Percentiles rank a stretch among this genome's conserved stretches.
These are phyloP conservation scores for Porites evermanni DNA, from an alignment of 92 coral and sea anemone species.

Conservation along the genomic window DNA sequence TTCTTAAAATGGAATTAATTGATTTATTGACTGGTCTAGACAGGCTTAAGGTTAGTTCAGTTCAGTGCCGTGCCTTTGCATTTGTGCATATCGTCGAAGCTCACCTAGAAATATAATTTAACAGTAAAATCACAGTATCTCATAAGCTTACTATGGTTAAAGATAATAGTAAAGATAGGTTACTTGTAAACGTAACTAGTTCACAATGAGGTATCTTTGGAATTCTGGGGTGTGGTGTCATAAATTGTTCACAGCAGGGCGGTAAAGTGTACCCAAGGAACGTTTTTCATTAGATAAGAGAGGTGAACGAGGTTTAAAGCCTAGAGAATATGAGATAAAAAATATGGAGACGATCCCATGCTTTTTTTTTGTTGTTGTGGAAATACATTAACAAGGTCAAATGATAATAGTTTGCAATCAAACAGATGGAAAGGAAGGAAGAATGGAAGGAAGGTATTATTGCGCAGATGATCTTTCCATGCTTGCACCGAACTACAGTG, in stretches of 20 bases:
- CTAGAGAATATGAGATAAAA: conserved; percentile 1
- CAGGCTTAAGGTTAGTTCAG: background rate
- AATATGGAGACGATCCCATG: conserved; percentile 13
- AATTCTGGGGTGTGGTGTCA: conserved; percentile 13
- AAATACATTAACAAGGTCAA: conserved; percentile 9
- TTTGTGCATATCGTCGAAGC: background rate
- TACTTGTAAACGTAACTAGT: background rate
- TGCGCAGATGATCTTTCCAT: background rate
- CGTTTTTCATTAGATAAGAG: conserved; percentile 4
- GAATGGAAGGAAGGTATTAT: background rate
- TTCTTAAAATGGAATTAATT: conserved; percentile 36
- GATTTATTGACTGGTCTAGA: conserved; percentile 20
- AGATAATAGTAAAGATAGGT: background rate
- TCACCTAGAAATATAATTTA: background rate
- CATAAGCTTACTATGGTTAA: background rate
- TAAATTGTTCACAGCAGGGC: background rate
- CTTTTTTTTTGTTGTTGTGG: background rate
- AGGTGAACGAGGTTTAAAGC: background rate
- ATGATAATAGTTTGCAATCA: background rate
- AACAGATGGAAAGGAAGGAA: background rate
- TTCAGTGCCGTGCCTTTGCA: background rate
- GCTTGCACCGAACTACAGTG: background rate
- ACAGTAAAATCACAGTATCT: background rate
- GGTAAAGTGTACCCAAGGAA: conserved; percentile 3
- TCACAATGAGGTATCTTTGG: background rate